Conservation (phyloP, 2,797 vertebrate species). For the Cyprinella venusta region DNA sequence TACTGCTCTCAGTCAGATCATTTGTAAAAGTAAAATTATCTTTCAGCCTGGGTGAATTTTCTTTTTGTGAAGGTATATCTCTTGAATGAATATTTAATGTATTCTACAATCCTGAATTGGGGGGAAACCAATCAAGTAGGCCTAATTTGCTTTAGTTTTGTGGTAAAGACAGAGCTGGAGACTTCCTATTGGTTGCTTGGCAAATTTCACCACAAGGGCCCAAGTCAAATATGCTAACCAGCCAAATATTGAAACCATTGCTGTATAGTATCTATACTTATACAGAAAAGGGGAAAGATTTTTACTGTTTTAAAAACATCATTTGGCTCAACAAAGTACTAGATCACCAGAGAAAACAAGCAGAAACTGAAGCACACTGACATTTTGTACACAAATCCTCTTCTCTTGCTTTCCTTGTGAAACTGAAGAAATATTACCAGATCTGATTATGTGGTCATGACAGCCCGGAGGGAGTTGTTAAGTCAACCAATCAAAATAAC, state of each 20-base stretch:
- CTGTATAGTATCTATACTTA: not conserved
- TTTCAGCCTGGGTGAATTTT: conserved; percentile 28
- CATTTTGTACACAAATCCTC: conserved; percentile 48
- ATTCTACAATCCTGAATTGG: not conserved
- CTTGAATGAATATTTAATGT: not conserved
- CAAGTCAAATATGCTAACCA: not conserved
- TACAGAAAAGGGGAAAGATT: not conserved
- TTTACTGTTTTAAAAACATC: not conserved
- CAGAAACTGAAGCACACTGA: conserved; percentile 39
- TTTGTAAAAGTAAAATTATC: conserved; percentile 23
- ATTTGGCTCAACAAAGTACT: conserved; percentile 3
- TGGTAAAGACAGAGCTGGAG: not conserved
- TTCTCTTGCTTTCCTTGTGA: conserved; percentile 50
- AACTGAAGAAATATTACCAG: conserved; percentile 62
- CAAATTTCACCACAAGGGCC: not conserved
- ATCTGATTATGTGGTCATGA: conserved; percentile 66
- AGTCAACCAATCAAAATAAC: conserved; percentile 62
- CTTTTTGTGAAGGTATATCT: conserved; percentile 12
- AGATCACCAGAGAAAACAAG: conserved; percentile 26
- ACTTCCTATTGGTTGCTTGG: not conserved
- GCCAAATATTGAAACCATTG: not conserved
- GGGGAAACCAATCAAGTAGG: not conserved
- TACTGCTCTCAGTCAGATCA: not conserved
- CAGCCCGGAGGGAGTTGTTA: conserved; percentile 65
- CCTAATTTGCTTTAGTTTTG: not conserved